Evolutionary conservation across 2,113 vertebrate genomes (phyloP).

Genomic region (Cavia porcellus): DNA sequence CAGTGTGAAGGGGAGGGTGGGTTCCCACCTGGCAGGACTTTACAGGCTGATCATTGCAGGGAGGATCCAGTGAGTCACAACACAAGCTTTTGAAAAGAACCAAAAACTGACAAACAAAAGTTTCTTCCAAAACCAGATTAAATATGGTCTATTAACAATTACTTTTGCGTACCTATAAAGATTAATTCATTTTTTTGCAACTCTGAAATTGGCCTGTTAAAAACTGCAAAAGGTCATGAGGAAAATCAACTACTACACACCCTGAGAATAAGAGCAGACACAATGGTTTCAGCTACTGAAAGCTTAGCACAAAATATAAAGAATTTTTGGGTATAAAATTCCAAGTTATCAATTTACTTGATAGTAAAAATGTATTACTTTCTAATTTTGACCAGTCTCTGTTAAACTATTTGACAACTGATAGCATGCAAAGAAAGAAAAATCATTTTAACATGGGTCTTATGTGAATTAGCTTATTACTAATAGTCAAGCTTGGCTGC

Average conservation of each 20-base stretch:
- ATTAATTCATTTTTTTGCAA: neutral
- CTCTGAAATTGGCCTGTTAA: conserved; percentile 11
- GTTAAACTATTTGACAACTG: conserved; percentile 34
- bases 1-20: rapidly evolving
- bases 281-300: neutral
- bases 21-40: neutral
- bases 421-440: neutral
- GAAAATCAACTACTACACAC: neutral
- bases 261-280: neutral
- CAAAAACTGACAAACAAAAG: neutral
- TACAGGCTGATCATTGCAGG: neutral
- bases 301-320: conserved; percentile 37
- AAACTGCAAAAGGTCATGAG: neutral
- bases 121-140: conserved; percentile 20
- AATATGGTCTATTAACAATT: neutral
- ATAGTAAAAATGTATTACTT: conserved; percentile 6
- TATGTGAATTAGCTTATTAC: neutral
- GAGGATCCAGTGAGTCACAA: neutral
- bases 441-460: neutral
- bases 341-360: neutral
- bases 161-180: conserved; percentile 30
- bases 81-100: conserved; percentile 34
- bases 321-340: conserved; percentile 21
- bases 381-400: conserved; percentile 16
- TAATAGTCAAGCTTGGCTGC: neutral